These are phyloP conservation scores for Ibidorhyncha struthersii DNA, from an alignment of 2,113 vertebrate genomes.

Conservation along the genomic window DNA sequence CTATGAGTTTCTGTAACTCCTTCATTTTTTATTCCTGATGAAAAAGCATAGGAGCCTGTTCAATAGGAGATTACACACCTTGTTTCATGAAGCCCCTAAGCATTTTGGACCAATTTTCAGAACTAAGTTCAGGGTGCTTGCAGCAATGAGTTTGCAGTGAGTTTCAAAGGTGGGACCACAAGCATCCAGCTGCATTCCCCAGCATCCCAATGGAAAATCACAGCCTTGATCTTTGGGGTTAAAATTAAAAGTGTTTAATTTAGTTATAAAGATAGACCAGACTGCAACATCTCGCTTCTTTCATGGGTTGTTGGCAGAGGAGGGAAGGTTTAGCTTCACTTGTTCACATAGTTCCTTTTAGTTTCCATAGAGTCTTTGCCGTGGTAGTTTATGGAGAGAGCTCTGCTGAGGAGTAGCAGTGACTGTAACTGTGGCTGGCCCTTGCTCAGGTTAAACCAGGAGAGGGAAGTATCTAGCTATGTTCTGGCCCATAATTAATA, in stretches of 20 bases:
- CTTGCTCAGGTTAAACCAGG: not conserved
- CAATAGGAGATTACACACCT: not conserved
- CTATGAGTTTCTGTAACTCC: not conserved
- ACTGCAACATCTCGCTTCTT: not conserved
- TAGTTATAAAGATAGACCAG: not conserved
- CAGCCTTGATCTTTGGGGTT: not conserved
- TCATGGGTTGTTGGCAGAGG: not conserved
- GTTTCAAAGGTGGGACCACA: not conserved
- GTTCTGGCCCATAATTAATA: constrained; percentile 42
- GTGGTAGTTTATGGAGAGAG: not conserved
- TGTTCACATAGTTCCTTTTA: not conserved
- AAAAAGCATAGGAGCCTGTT: not conserved
- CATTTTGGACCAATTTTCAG: not conserved
- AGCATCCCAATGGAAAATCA: not conserved
- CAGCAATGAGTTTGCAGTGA: not conserved
- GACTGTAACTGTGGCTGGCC: not conserved
- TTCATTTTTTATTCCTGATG: not conserved
- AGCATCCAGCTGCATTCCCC: not conserved
- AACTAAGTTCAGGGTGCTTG: not conserved
- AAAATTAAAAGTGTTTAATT: not conserved
- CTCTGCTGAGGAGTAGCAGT: not conserved
- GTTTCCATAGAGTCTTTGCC: not conserved
- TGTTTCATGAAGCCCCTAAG: not conserved
- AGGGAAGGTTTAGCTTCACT: not conserved
- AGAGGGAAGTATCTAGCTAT: constrained; percentile 35